A percentile compares a stretch with the other conserved stretches of the same genome.
Conservation (phyloP, 2,797 vertebrate species). For the Thaleichthys pacificus region DNA sequence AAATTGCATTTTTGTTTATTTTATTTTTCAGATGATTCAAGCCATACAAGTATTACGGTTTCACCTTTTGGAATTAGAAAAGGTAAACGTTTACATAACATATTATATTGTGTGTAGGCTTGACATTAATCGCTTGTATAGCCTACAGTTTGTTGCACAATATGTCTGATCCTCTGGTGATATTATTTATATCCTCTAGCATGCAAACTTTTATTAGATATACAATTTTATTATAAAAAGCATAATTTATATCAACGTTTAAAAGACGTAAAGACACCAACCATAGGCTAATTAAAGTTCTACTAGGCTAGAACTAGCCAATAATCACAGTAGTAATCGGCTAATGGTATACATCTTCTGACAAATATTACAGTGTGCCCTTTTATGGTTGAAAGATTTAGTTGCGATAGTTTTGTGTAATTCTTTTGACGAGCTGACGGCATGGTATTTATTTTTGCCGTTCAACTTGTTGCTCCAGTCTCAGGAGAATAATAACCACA, state of each 20-base stretch:
- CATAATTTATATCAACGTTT: neutral
- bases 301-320: neutral
- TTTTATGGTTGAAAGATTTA: slow-evolving; percentile 67
- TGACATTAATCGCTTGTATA: neutral
- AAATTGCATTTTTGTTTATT: slow-evolving; percentile 45
- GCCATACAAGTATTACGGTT: slow-evolving; percentile 99
- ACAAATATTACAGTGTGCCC: slow-evolving; percentile 36
- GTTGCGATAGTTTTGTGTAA: slow-evolving; percentile 52
- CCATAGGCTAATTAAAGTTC: too few relatives aligned
- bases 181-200: neutral
- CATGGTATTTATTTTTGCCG: slow-evolving; percentile 63
- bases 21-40: slow-evolving; percentile 94
- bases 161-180: neutral
- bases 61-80: slow-evolving; percentile 99
- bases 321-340: neutral
- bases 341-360: neutral
- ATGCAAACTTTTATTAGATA: neutral
- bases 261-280: neutral
- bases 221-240: neutral
- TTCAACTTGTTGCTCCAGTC: slow-evolving; percentile 93
- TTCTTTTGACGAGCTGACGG: slow-evolving; percentile 47
- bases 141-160: neutral
- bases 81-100: slow-evolving; percentile 79
- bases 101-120: neutral
- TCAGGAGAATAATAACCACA: slow-evolving; percentile 89